Evolutionary conservation across 2,113 vertebrate species (phyloP), one percentile per base, ranked within the genome.

Genomic region (Phrynosoma platyrhinos): DNA sequence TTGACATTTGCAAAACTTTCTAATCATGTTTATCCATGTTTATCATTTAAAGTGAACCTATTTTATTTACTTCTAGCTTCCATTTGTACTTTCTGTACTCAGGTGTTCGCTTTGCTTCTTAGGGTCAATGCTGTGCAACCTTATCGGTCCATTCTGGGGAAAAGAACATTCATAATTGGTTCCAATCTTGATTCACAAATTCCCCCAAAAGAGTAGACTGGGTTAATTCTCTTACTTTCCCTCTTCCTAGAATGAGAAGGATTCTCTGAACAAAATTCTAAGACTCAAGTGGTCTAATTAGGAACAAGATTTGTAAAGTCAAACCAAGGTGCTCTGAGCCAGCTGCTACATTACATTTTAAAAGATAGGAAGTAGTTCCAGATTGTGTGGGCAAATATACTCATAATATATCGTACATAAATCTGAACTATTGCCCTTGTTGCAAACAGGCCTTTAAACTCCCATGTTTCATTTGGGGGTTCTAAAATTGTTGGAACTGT

Each of bases 241-340:
- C 2, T 89, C 88, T 90, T 81, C 85, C 36, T 77, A 79, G 55
- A 75, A 74, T 83, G 7, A 88, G 89, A 83, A 32, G 87, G 85
- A n/a, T 90, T 93, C 78, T 90, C 27, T 42, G 79, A 79, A 76
- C 82, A 32, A 62, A 92, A 87, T 5, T 78, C 32, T 78, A 76
- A 81, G 87, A 83, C 89, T 90, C 92, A 89, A 93, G 93, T 94
- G 91, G 64, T 94, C 87, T 94, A 93, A 95, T 94, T 95, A 93
- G 91, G 92, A 79, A 0, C 5, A 86, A 77, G 80, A 89, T 92
- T 92, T 94, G 94, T 93, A 90, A 93, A 90, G 76, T 90, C 68
- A 81, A 84, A 36, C 88, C 87, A 91, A 92, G 30, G 47, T 62
- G 83, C 36, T 71, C 23, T 71, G 40, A 30, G 66, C 82, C 82